Base-by-base conservation (phyloP, 1,140 invertebrate species). In the Musca domestica region DNA sequence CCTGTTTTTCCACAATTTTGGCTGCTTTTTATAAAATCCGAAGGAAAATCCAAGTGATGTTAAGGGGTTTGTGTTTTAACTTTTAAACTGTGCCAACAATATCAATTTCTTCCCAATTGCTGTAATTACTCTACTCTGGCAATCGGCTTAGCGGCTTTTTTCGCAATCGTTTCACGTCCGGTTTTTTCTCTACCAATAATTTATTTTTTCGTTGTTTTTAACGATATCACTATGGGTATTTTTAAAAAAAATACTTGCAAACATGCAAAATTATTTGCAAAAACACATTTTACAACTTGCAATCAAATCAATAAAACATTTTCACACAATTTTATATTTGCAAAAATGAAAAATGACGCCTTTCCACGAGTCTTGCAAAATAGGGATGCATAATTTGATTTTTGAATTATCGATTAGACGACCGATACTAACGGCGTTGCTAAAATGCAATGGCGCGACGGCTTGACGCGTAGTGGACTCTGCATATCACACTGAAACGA, bases 1-100 rank as follows among this genome's bases (percentile, higher is more conserved):
- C 78, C 76, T 80, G 77, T 80, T 80, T 80, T 80, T 80, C 78
- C 78, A 80, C 78, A 80, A 80, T 80, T 80, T 80, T 80, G 78
- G 75, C 78, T 75, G 78, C 77, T 80, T 65, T 65, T 30, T 49
- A 19, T 51, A 23, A 48, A 49, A 56, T 15, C 19, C 19, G 23
- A 23, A 15, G 25, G 12, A 67, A 52, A 67, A 64, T 41, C 61
- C n/a, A 67, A 22, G 6, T 47, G 15, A 41, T 14, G 12, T 25
- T 15, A 10, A 54, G 5, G 25, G 48, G 27, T 56, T 56, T 27
- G 9, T 61, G 27, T 61, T 12, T 19, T 41, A 20, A 20, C 6
- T 12, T 41, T 41, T 7, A 5, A 58, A 14, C 0, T 34, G 20
- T 12, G 20, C 56, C 5, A 61, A 41, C 2, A 41, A 2, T 41